These are phyloP conservation scores for Coranthus polyacanthus DNA, from an alignment of 2,797 vertebrate genomes.

Conservation along the genomic window DNA sequence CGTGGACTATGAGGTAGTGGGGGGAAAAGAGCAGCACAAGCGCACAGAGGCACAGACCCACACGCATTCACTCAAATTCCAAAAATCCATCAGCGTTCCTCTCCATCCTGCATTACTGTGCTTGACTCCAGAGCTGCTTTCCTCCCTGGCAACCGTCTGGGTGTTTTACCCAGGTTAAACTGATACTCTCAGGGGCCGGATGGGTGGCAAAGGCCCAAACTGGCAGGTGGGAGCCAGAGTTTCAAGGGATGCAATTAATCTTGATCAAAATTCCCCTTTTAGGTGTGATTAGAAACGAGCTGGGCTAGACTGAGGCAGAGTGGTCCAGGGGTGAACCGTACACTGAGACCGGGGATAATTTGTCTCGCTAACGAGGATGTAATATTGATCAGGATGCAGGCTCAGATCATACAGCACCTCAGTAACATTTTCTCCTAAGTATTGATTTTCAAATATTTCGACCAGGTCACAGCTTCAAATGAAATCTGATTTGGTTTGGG, in stretches of 20 bases:
- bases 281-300: constrained; percentile 75
- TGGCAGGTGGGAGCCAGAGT: constrained; percentile 43
- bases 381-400: constrained; percentile 77
- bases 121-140: constrained; percentile 39
- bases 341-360: constrained; percentile 68
- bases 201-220: constrained; percentile 53
- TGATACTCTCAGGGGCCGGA: constrained; percentile 68
- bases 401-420: constrained; percentile 65
- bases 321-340: constrained; percentile 41
- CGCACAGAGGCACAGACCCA: constrained; percentile 20
- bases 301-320: constrained; percentile 35
- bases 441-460: constrained; percentile 67
- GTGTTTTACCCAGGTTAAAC: constrained; percentile 74
- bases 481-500: constrained; percentile 29
- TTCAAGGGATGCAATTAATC: constrained; percentile 81
- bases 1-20: constrained; percentile 42
- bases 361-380: constrained; percentile 81
- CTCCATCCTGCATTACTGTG: constrained; percentile 51
- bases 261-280: constrained; percentile 70
- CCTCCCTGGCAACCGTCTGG: constrained; percentile 51
- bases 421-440: constrained; percentile 45
- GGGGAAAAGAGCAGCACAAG: constrained; percentile 43
- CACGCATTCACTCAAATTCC: constrained; percentile 56
- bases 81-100: constrained; percentile 64
- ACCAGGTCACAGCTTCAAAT: constrained; percentile 50